These are phyloP conservation scores for Dasysyrphus albostriatus DNA, from an alignment of 2,888 invertebrate species.

Conservation along the genomic window DNA sequence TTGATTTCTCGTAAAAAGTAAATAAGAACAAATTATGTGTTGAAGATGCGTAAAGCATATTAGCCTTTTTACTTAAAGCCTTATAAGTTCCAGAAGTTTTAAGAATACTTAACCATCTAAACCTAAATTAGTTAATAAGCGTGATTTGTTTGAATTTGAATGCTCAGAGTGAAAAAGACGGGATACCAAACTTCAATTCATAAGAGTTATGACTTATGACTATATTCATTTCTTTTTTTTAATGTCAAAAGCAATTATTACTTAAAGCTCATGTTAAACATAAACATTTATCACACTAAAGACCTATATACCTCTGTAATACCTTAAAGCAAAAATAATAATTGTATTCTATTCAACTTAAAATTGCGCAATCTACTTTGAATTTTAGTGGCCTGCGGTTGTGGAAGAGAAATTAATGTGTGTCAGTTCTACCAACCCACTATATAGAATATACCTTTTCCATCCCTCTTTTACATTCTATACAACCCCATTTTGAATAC, in stretches of 20 bases:
- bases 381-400: conserved; percentile 36
- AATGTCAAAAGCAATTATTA: neutral
- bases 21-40: too few species aligned
- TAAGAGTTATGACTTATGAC: too few species aligned
- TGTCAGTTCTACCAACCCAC: neutral
- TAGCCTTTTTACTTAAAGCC: too few species aligned
- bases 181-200: too few species aligned
- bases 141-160: too few species aligned
- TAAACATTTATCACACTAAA: neutral
- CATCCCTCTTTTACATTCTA: neutral
- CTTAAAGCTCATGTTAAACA: neutral
- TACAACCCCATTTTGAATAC: neutral
- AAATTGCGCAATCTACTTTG: conserved; percentile 26
- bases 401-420: neutral
- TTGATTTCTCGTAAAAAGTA: too few species aligned
- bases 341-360: conserved; percentile 7
- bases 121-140: too few species aligned
- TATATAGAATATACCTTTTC: neutral
- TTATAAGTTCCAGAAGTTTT: too few species aligned
- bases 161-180: too few species aligned
- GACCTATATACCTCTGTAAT: neutral
- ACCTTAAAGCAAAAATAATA: neutral
- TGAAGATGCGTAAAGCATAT: too few species aligned
- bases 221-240: neutral
- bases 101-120: too few species aligned